These are phyloP conservation scores for Corythornis vintsioides DNA, from an alignment of 2,113 vertebrate species.

Conservation along the genomic window DNA sequence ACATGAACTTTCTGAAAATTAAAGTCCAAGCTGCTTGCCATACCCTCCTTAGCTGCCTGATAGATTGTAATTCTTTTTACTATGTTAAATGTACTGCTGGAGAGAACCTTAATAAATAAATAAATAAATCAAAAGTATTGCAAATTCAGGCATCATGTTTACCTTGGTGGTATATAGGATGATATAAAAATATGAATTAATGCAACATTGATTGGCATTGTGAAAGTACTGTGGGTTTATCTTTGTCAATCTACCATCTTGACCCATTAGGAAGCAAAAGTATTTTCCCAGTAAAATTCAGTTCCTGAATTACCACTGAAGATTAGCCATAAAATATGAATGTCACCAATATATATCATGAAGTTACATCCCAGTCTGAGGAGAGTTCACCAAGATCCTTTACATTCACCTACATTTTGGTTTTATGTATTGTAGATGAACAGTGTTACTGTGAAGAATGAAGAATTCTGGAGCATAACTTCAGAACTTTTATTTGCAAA, in stretches of 20 bases:
- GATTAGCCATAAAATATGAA: not conserved
- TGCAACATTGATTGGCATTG: not conserved
- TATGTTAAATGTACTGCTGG: not conserved
- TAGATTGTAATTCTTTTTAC: not conserved
- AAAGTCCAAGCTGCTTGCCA: not conserved
- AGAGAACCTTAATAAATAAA: not conserved
- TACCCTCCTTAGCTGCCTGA: not conserved
- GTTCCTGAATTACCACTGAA: not conserved
- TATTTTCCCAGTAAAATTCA: not conserved
- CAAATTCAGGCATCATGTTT: not conserved
- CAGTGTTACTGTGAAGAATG: not conserved
- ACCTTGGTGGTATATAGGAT: not conserved
- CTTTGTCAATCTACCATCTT: not conserved
- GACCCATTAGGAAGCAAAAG: not conserved
- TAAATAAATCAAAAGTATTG: not conserved
- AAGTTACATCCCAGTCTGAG: not conserved
- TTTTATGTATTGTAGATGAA: not conserved
- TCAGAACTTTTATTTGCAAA: not conserved
- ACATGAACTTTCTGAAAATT: not conserved
- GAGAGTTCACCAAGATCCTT: not conserved
- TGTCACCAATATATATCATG: not conserved
- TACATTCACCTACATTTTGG: not conserved
- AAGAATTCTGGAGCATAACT: not conserved
- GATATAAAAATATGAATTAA: not conserved
- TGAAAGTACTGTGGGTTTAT: not conserved